Evolutionary conservation across 1,140 invertebrate species (phyloP), one percentile per base, ranked within the genome.

Genomic region (Ostrea edulis): DNA sequence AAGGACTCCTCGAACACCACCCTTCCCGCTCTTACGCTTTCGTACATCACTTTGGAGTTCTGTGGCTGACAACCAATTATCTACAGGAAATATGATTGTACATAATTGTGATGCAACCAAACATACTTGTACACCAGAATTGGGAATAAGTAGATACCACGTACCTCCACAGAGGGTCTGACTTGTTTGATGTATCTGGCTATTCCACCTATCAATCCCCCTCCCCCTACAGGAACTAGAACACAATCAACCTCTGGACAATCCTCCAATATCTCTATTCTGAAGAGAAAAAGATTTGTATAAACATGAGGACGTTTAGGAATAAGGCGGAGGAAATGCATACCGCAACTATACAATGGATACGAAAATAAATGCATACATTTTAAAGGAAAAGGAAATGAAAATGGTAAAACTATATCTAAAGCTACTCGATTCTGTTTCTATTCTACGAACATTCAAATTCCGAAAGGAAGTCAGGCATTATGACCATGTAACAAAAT

Each of bases 221-320:
- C 92, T 25, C 92, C 92, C 4, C 92, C 92, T 2, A 92, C 92
- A 44, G 92, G 84, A 20, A 92, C 90, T 12, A 92, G 84, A n/a
- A 91, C 89, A 54, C 81, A 82, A 52, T 91, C 91, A 35, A 92
- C 87, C 9, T 89, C 86, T 14, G 90, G 88, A n/a, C 89, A 62
- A 11, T 90, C 88, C 62, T 91, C 87, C 54, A 90, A 54, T 68
- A 92, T 91, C 65, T 92, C 92, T 62, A 84, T 82, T 2, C 92
- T 92, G 55, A 22, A 89, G 87, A 58, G 35, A 68, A 44, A 17
- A n/a, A 85, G 0, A 8, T 4, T 35, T 35, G 35, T 44, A 5
- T 44, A 14, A 81, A 29, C 8, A 81, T 51, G 11, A 5, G 25
- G 2, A 81, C 9, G 22, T 20, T 3, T 8, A 17, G 25, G 8